Evolutionary conservation across 2,797 vertebrate genomes (phyloP), one percentile per base, ranked within the genome.

Genomic region (Melanogrammus aeglefinus): DNA sequence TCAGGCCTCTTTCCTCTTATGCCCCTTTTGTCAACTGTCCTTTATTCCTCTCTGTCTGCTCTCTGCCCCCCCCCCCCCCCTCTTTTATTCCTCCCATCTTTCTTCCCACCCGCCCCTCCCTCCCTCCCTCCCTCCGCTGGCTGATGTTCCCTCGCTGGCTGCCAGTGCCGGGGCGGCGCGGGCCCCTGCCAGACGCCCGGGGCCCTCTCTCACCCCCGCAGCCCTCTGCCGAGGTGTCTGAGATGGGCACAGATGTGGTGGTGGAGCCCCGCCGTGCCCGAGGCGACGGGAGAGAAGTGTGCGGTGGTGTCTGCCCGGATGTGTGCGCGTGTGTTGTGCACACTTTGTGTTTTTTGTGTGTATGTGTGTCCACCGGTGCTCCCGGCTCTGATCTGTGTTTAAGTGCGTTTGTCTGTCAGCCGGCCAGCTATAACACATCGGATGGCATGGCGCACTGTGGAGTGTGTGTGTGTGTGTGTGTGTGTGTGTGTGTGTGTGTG

Each of bases 201-300:
- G 89, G 89, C 90, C 80, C 87, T 83, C 86, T 91, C 86, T 90
- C 90, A 91, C 91, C 88, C 90, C 89, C 27, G 88, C 90, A 88
- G 88, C 87, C 90, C 84, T 78, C 81, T 87, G 85, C 76, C 81
- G 86, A 89, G 85, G 89, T 92, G 89, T 92, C 85, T 91, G 88
- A 92, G 88, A 92, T 91, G 90, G 92, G 91, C 93, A 94, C 93
- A 94, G 93, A 94, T 94, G 92, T 94, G 93, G 91, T 81, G 82
- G 87, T 35, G 84, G 84, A 90, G 89, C 86, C 91, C 88, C 82
- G 88, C 84, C 84, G 91, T 84, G 90, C 84, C 81, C 44, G 83
- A 90, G 91, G 88, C 91, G 89, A 89, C 78, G 76, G 89, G 91
- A 86, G 82, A 86, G 85, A 85, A 86, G 89, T 86, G 88, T 88